Evolutionary conservation across 37 sponge, comb jelly and placozoan genomes (phyloP).

Genomic region (Geodia barretti): DNA sequence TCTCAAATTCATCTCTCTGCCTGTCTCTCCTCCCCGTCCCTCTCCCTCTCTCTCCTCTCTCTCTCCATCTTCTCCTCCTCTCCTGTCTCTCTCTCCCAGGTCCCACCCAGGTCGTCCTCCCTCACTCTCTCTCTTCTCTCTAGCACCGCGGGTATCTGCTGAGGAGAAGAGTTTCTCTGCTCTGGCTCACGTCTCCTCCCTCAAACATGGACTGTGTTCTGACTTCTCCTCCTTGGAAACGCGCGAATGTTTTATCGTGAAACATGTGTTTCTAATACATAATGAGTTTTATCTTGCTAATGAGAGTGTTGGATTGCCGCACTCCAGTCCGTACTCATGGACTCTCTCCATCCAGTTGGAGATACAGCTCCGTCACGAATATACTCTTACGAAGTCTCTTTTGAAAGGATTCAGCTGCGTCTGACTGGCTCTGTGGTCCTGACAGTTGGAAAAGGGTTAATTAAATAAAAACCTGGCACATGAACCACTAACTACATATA

Average conservation of each 20-base stretch:
- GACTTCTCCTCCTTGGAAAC: constrained; percentile 2
- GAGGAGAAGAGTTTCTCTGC: constrained; percentile 22
- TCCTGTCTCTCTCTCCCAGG: no score
- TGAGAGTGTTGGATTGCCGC: no score
- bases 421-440: background rate
- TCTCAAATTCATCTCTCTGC: no score
- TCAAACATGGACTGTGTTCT: constrained; percentile 31
- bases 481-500: no score
- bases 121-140: no score
- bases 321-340: constrained; percentile 33
- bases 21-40: background rate
- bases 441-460: background rate
- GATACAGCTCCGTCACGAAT: constrained; percentile 57
- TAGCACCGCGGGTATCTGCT: no score
- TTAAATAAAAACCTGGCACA: background rate
- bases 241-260: background rate
- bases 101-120: no score
- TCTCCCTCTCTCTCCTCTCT: background rate
- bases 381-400: constrained; percentile 59
- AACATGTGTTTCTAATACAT: background rate
- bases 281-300: background rate
- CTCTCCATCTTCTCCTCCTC: no score
- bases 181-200: constrained; percentile 32
- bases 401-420: constrained; percentile 23
- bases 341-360: constrained; percentile 51